Evolutionary conservation across 1,140 invertebrate genomes (phyloP), one percentile per base, ranked within the genome.

Genomic region (Zaprionus nigranus): DNA sequence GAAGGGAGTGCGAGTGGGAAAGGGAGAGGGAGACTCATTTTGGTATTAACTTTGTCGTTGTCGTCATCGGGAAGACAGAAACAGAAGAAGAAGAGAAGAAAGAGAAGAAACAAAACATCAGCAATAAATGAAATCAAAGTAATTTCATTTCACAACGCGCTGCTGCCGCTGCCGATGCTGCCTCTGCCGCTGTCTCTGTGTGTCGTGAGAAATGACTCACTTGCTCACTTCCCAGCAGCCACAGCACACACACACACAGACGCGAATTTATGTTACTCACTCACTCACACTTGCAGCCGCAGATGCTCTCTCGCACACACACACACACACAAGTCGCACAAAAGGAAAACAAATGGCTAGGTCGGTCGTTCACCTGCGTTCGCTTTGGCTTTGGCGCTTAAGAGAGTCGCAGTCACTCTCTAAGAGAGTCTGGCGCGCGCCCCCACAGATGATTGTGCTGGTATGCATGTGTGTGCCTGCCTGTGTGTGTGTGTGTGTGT

Each of bases 311-410:
- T 36, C 59, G 51, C 9, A 79, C 57, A 70, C 64, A 61, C 22
- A 78, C 30, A 75, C 54, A 71, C 28, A 75, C 28, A 66, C 49
- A 70, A 77, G 73, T 72, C 74, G 53, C 61, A 85, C 82, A 85
- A 85, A 85, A 85, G 78, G 78, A 85, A 91, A 90, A 91, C 90
- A 91, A 92, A 92, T 92, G 91, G 91, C 91, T 92, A 92, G 91
- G 91, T 92, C 91, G 91, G 91, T 92, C 91, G 91, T 92, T 92
- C 87, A 92, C 91, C 91, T 92, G 84, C 78, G 65, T 75, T 58
- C 43, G 82, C 82, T 75, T 81, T 75, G 72, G 75, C 62, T 56
- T 60, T 51, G 40, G 61, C 51, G 63, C 40, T 57, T 60, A 74
- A 81, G 65, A 46, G 67, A 73, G 59, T 36, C 65, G 30, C 28